phyloP scores from a whole-genome alignment of 2,797 vertebrate genomes.

The Gambelia wislizenii region DNA sequence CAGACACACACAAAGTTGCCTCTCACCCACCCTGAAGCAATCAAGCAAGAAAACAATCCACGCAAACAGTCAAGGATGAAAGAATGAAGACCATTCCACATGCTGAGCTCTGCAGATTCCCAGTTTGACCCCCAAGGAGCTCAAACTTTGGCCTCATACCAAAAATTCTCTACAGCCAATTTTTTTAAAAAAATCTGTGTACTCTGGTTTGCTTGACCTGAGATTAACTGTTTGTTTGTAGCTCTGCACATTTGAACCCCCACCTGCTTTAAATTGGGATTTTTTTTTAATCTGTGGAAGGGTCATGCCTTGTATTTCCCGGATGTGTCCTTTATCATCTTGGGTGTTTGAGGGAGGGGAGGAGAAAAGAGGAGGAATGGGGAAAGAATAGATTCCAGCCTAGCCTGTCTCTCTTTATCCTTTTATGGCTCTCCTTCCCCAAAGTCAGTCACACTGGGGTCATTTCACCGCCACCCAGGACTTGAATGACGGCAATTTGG shows the following conservation, averaged over 20 bases:
- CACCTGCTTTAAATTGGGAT: constrained; percentile 50
- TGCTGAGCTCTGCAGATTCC: constrained; percentile 71
- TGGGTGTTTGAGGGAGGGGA: not conserved
- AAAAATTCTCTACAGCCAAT: constrained; percentile 79
- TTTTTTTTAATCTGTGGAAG: constrained; percentile 60
- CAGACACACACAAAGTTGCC: too few relatives aligned
- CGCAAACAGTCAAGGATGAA: constrained; percentile 61
- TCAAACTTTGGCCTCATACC: constrained; percentile 81
- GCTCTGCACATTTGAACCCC: constrained; percentile 52
- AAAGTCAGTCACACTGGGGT: not conserved
- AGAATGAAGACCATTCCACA: constrained; percentile 58
- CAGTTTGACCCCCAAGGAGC: constrained; percentile 55
- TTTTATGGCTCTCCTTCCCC: constrained; percentile 19
- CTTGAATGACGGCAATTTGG: not conserved
- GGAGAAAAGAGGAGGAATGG: not conserved
- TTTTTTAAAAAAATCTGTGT: constrained; percentile 85
- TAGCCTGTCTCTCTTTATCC: not conserved
- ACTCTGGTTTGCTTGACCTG: constrained; percentile 80
- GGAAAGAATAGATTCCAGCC: not conserved
- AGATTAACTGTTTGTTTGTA: constrained; percentile 84
- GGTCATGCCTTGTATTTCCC: constrained; percentile 62
- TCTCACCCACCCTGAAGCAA: not conserved
- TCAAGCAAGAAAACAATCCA: constrained; percentile 25
- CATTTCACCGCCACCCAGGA: not conserved
- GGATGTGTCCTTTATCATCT: constrained; percentile 51